Evolutionary conservation across 2,113 vertebrate genomes (phyloP).

Genomic region (Pedionomus torquatus): DNA sequence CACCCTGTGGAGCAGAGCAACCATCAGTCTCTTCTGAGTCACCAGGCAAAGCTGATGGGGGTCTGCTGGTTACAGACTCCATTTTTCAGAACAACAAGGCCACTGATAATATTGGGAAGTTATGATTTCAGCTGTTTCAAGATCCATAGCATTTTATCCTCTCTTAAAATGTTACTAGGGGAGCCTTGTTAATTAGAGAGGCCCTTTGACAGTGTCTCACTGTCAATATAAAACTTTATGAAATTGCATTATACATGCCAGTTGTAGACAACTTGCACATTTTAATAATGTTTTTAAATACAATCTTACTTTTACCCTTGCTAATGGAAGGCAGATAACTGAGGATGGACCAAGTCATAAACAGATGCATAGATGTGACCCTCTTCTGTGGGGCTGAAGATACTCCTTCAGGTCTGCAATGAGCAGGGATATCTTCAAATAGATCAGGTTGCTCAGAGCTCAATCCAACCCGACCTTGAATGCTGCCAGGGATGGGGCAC

Average conservation of each 20-base stretch:
- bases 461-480: background rate
- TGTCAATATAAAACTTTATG: conserved; percentile 73
- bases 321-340: conserved; percentile 51
- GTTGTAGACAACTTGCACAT: conserved; percentile 68
- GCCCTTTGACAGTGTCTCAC: conserved; percentile 66
- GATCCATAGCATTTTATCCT: conserved; percentile 64
- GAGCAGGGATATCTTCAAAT: background rate
- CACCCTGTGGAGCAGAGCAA: rapidly evolving
- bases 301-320: conserved; percentile 51
- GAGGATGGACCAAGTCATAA: background rate
- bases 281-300: conserved; percentile 66
- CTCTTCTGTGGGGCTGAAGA: background rate
- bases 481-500: too few relatives aligned
- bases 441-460: background rate
- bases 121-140: conserved; percentile 46
- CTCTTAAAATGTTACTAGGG: conserved; percentile 66
- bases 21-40: background rate
- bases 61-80: background rate
- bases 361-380: background rate
- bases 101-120: background rate
- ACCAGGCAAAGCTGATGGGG: background rate
- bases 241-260: conserved; percentile 74
- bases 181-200: conserved; percentile 77
- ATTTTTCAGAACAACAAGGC: background rate
- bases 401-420: background rate